Evolutionary conservation across 2,888 invertebrate species (phyloP), one percentile per base, ranked within the genome.

Genomic region (Ditylenchus weischeri): DNA sequence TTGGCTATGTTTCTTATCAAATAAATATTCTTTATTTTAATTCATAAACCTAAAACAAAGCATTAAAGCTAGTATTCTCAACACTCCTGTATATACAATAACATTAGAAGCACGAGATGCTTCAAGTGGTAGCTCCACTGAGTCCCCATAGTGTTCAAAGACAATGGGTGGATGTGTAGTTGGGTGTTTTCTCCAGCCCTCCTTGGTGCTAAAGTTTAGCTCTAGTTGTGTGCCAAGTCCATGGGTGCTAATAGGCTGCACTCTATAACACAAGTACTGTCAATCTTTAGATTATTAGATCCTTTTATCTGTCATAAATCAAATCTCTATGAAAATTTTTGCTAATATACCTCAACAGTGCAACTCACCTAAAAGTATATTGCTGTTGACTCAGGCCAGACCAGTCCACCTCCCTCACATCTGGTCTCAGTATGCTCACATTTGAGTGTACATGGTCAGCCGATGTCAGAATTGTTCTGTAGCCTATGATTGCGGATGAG

Each of bases 221-320:
- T 54, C 54, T 10, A 54, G 11, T 54, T 54, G 54, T 7, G 23
- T 54, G 2, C 54, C 54, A 11, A 54, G 23, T 54, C 54, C 54
- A 10, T 54, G 54, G n/a, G 54, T 54, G 21, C 23, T 54, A n/a
- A 54, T 54, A n/a, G 54, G 54, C 13, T 54, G 54, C 54, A 54
- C 23, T 54, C 54, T 21, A 43, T 3, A 43, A 43, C 2, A 43
- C 8, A 43, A 43, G 8, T 15, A 43, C 43, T 13, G 43, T 43
- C 43, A 43, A 43, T 43, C 43, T 10, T 10, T 10, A 43, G 38
- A 11, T 38, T 8, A 38, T 38, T 38, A n/a, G 29, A 43, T 3
- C 43, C 8, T 43, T 3, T 43, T 43, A 8, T 43, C 13, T 43
- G 8, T 4, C 29, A 5, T 29, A 29, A 29, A 29, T 29, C 2